Evolutionary conservation across 2,113 vertebrate species (phyloP), one percentile per base, ranked within the genome.

Genomic region (rat (Rattus norvegicus)): DNA sequence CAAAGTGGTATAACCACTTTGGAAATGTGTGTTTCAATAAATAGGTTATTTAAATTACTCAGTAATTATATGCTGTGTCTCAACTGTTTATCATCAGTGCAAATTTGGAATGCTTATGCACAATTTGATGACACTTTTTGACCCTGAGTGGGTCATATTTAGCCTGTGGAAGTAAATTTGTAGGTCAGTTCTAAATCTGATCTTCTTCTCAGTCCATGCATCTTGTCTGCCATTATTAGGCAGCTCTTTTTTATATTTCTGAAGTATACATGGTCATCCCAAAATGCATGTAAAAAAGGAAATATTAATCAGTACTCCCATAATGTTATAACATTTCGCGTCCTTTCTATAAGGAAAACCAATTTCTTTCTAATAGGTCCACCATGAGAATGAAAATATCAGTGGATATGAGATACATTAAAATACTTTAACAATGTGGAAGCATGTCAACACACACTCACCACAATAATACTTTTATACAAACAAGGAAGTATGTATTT

Each of bases 11-110:
- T 43, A 43, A 43, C 43, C 43, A 43, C 3, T 43, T 43, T 43
- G 43, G 43, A 43, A 7, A 54, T 54, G 52, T 54, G 7, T 54
- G 36, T 61, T 83, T 61, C 22, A 39, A 26, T 43, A 26, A 28
- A 16, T 26, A 83, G 22, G 56, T 39, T 16, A 28, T n/a, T 61
- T 83, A 22, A 83, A 16, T 61, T 61, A 61, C 12, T 61, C 6
- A 83, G 22, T 43, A 83, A 61, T 26, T 39, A 3, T 28, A 28
- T 28, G 2, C n/a, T 83, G 6, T 12, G 39, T 61, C 12, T 61
- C 3, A 83, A n/a, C 54, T 39, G 19, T 30, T 14, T 39, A 59
- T 0, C 2, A 61, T 3, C 26, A 2, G 12, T 5, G 1, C 36
- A 83, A 61, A 36, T 43, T 83, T 61, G 28, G 11, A 39, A n/a